phyloP scores from a whole-genome alignment of 1,140 invertebrate genomes.

The Muscidifurax raptorellus region DNA sequence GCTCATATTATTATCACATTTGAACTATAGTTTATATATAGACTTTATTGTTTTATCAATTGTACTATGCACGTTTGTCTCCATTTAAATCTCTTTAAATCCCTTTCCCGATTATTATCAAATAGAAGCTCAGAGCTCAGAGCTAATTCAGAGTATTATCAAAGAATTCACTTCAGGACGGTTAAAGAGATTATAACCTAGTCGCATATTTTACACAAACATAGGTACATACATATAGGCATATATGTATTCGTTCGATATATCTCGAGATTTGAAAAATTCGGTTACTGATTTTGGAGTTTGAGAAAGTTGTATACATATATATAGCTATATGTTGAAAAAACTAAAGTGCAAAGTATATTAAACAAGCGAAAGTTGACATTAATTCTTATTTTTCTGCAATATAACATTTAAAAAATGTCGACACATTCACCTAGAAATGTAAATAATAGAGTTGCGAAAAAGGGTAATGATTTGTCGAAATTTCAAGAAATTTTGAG shows the following conservation, averaged over 20 bases:
- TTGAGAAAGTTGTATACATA: background rate
- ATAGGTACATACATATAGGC: too few species aligned
- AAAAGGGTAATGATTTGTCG: slow-evolving; percentile 42
- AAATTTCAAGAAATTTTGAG: slow-evolving; percentile 69
- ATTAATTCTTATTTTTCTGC: background rate
- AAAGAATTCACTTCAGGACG: too few species aligned
- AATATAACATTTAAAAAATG: background rate
- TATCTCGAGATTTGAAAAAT: slow-evolving; percentile 18
- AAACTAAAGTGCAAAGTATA: background rate
- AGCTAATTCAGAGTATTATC: too few species aligned
- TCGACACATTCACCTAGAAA: slow-evolving; percentile 8
- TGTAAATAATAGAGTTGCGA: background rate
- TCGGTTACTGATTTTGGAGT: background rate
- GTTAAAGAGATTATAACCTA: too few species aligned
- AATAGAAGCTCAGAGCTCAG: too few species aligned
- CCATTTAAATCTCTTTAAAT: background rate
- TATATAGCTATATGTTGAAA: background rate
- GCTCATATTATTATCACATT: too few species aligned
- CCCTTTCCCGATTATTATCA: too few species aligned
- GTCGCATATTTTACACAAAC: too few species aligned
- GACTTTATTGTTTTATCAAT: too few species aligned
- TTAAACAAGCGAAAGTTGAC: slow-evolving; percentile 17
- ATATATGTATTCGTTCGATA: background rate
- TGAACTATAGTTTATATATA: too few species aligned
- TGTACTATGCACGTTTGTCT: too few species aligned